Base-by-base conservation (phyloP, 1,140 invertebrate genomes). In the Drosophila pectinifera region DNA sequence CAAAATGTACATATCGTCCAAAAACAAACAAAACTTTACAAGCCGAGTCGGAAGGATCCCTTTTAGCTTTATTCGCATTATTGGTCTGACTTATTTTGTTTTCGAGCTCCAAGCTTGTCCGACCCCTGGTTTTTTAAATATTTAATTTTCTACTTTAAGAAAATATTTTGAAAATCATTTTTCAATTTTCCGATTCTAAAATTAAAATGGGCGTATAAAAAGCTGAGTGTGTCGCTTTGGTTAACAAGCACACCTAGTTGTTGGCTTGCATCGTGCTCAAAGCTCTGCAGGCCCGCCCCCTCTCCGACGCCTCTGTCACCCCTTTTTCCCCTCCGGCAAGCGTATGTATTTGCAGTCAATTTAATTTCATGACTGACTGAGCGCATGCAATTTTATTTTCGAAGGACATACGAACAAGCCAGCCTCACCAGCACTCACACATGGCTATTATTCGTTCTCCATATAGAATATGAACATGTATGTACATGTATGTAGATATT, bases 291-390 rank as follows among this genome's bases (percentile, higher is more conserved):
- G 16, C 22, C 56, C 18, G n/a, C 24, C 43, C 49, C 36, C 36
- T 38, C 20, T 6, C 22, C 31, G 28, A 48, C 22, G 41, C 31
- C 51, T 42, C 59, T 51, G 41, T 16, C 62, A 34, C 39, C 68
- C 45, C 41, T 34, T 26, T 39, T 26, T 7, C 42, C 51, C 41
- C 46, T 41, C 16, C 42, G 26, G 41, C 58, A 68, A 34, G 28
- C 77, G 72, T 80, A 53, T 89, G 81, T 86, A 91, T 91, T 91
- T 91, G 90, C 90, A 91, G 90, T 91, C 90, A 91, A 91, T 91
- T 91, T 91, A 91, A 91, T 91, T 91, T 91, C 90, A 91, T 90
- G 85, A 91, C 79, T 91, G 90, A 91, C 81, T 91, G 85, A 88
- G 84, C 83, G 72, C 83, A 89, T 86, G 83, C 82, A 86, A 86